A percentile compares a stretch with the other conserved stretches of the same genome.
Evolutionary conservation across 2,113 vertebrate genomes (phyloP).

Genomic region (Oncorhynchus keta): DNA sequence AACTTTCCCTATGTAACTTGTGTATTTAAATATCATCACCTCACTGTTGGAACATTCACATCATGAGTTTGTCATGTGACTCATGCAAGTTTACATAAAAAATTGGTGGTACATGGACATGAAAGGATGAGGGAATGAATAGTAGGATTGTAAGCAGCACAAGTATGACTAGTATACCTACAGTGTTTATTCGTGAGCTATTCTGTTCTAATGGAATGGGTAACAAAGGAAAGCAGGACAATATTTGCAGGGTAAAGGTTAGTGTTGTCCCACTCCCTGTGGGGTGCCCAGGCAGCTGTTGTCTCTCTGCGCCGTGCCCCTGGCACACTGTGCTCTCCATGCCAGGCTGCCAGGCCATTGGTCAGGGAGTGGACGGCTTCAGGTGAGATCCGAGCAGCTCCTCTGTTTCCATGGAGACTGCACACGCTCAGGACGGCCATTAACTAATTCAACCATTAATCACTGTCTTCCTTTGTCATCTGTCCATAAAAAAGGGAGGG

Average conservation of each 20-base stretch:
- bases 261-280: conserved; percentile 53
- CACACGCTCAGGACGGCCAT: conserved; percentile 54
- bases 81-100: neutral
- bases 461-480: conserved; percentile 50
- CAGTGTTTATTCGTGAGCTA: conserved; percentile 36
- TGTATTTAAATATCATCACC: too few species aligned
- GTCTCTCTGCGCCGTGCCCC: conserved; percentile 11
- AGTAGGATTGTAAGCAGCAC: too few species aligned
- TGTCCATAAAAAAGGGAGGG: conserved; percentile 52
- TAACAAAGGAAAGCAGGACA: conserved; percentile 51
- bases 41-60: too few species aligned
- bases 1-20: neutral
- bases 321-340: conserved; percentile 27
- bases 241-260: conserved; percentile 62
- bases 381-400: conserved; percentile 46
- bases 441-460: conserved; percentile 60
- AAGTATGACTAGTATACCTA: too few species aligned
- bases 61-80: too few species aligned
- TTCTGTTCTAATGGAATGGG: conserved; percentile 33
- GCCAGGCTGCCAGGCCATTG: conserved; percentile 50
- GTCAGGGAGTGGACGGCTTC: conserved; percentile 59
- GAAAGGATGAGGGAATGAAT: conserved; percentile 8
- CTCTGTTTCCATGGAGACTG: conserved; percentile 55
- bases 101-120: neutral
- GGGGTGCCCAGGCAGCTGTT: conserved; percentile 44